Evolutionary conservation across 2,888 invertebrate species (phyloP), one percentile per base, ranked within the genome.

Genomic region (Apoda limacodes): DNA sequence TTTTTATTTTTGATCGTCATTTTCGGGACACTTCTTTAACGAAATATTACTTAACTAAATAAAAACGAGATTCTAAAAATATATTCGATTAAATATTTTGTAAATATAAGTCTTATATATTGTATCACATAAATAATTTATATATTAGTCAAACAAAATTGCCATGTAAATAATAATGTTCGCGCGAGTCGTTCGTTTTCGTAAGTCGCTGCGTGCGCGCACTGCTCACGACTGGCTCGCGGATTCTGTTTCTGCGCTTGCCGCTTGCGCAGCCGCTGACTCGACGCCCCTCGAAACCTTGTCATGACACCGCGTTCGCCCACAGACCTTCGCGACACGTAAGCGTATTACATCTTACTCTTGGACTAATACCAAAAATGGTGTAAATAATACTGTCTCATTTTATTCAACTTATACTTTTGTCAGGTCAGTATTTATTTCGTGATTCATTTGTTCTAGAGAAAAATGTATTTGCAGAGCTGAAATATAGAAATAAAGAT

Each of bases 1-100:
- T 81, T 81, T 80, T 81, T 81, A 63, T 78, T 80, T 72, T 81
- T 81, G 59, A 81, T 78, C 50, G 81, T 80, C 81, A 81, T 81
- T 72, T 75, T 80, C 59, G 52, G 62, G 52, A 48, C 71, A 68
- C 67, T 46, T 39, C 34, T 23, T 37, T 35, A 35, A 39, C 28
- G 35, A 50, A 45, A 55, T 58, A 50, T 51, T 52, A 46, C 46
- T 49, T n/a, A 39, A 35, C 32, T 30, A 30, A 32, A 17, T 33
- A 32, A 43, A 56, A 43, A 58, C 35, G 67, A 71, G 69, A 72
- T 75, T 72, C 69, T 58, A 64, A 64, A 50, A 45, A 55, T 53
- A 43, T 53, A 28, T 49, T 50, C 47, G 62, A 58, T 67, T 69
- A 69, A 70, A 69, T 72, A 72, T 46, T 46, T 43, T 51, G 60